Conservation (phyloP, 1,140 invertebrate genomes). For the Chionoecetes opilio region DNA sequence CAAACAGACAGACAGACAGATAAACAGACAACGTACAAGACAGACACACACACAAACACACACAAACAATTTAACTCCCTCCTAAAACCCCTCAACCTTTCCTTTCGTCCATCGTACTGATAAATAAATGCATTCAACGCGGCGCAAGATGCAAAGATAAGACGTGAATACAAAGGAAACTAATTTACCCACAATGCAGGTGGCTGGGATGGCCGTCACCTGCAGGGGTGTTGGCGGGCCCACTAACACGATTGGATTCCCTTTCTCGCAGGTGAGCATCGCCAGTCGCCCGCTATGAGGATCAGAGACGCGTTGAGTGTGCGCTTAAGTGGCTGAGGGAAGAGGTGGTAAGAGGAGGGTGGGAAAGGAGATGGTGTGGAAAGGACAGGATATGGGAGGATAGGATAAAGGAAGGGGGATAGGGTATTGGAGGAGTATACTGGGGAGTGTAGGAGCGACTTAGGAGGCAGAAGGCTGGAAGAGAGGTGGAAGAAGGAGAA, state of each 20-base stretch:
- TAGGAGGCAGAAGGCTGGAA: too few relatives aligned
- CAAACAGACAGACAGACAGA: neutral
- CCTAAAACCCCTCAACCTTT: neutral
- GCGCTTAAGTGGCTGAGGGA: neutral
- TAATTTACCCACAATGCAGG: slow-evolving; percentile 20
- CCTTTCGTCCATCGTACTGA: too few relatives aligned
- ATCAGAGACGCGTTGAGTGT: neutral
- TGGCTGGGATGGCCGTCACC: neutral
- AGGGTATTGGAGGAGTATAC: too few relatives aligned
- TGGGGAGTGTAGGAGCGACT: too few relatives aligned
- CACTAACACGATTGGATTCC: slow-evolving; percentile 8
- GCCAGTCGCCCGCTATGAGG: neutral
- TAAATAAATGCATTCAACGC: neutral
- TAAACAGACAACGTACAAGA: neutral
- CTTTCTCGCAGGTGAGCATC: neutral
- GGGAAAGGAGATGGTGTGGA: neutral
- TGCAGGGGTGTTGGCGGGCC: neutral
- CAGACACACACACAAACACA: neutral
- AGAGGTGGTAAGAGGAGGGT: neutral
- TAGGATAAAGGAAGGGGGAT: too few relatives aligned
- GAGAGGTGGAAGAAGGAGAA: neutral
- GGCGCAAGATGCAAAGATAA: slow-evolving; percentile 15
- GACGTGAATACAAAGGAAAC: neutral
- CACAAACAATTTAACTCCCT: neutral
- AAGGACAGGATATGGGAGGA: too few relatives aligned